Base-by-base conservation (phyloP, 2,113 vertebrate genomes). In the Chrysochloris asiatica region DNA sequence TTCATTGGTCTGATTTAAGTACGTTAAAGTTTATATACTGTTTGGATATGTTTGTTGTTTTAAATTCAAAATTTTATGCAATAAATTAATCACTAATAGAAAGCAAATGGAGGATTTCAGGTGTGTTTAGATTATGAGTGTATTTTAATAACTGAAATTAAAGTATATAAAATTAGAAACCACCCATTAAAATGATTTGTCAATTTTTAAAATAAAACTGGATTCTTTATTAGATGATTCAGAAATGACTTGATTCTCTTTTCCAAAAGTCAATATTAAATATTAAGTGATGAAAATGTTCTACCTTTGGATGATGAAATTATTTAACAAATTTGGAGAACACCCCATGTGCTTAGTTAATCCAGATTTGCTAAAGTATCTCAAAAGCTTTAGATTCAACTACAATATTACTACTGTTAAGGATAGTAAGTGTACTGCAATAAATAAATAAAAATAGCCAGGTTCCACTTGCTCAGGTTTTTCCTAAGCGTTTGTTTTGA, bases 1-100 rank as follows among this genome's bases (percentile, higher is more conserved):
- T 88, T 94, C 92, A 93, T 38, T 83, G 52, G 0, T 21, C 67
- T 86, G 61, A 94, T 76, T 92, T 81, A 69, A 30, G 83, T 92
- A 83, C 72, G 26, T 12, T 45, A 52, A 91, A 8, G 22, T 48
- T 93, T 82, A 77, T 54, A 76, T 93, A 10, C 2, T 77, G 0
- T 45, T 80, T 22, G 80, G 33, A 71, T 16, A 0, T 12, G 48
- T 83, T 78, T 72, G 3, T 1, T 93, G 86, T 24, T 85, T 88
- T 91, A 59, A 81, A 33, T 69, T 75, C 43, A 82, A 92, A 89
- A 65, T 11, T 38, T 45, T 78, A 82, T 75, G 90, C 3, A 1
- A 41, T 19, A 88, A 28, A 8, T 2, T 88, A 87, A 94, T 86
- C 45, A 67, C 2, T 17, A 67, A n/a, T 9, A 86, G 8, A 43